Conservation (phyloP, 2,888 invertebrate genomes). For the Drosophila birchii region DNA sequence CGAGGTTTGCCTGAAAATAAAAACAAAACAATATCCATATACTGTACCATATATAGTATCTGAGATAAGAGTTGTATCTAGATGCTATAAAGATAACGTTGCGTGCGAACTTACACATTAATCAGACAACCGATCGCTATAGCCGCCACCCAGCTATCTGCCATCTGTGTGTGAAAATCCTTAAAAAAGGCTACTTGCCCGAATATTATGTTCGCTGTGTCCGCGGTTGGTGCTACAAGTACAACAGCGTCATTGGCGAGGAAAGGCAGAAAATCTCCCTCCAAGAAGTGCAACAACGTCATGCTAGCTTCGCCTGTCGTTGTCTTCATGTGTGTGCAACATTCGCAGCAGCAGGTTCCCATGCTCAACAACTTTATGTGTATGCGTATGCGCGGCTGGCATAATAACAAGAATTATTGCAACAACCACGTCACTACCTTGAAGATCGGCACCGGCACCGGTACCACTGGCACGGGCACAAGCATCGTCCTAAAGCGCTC, state of each 20-base stretch:
- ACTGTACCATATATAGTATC: conserved; percentile 40
- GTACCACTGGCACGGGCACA: conserved; percentile 28
- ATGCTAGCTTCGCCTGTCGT: conserved; percentile 74
- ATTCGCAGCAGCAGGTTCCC: conserved; percentile 72
- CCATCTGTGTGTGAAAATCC: conserved; percentile 9
- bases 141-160: conserved; percentile 10
- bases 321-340: conserved; percentile 71
- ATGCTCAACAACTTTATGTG: conserved; percentile 68
- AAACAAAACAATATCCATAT: conserved; percentile 11
- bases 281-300: conserved; percentile 59
- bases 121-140: conserved; percentile 3
- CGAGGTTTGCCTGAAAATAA: conserved; percentile 21
- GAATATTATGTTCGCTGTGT: conserved; percentile 67
- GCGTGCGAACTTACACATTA: conserved; percentile 8
- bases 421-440: conserved; percentile 32
- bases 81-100: conserved; percentile 44
- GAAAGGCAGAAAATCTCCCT: conserved; percentile 21
- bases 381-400: conserved; percentile 77
- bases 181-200: conserved; percentile 36
- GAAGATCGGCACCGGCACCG: conserved; percentile 33
- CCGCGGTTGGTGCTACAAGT: conserved; percentile 38
- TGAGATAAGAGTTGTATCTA: conserved; percentile 55
- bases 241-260: conserved; percentile 27
- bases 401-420: conserved; percentile 30
- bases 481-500: conserved; percentile 57